Conservation (phyloP, 2,888 invertebrate genomes). For the Amphipyra berbera region DNA sequence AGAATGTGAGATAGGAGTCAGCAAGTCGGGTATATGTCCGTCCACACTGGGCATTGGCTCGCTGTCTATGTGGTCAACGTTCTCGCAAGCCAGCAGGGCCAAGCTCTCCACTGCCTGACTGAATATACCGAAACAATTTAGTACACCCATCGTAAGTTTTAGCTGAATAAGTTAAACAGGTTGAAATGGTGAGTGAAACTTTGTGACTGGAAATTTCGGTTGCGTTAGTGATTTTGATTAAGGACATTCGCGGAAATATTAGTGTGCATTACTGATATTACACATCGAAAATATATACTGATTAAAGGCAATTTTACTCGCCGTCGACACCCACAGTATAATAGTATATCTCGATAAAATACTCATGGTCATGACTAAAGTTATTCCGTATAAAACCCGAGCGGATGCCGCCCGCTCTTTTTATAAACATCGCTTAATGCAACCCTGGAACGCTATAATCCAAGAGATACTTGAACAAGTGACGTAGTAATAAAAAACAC, state of each 20-base stretch:
- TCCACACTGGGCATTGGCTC: slow-evolving; percentile 75
- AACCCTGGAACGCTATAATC: no score
- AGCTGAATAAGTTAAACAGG: neutral
- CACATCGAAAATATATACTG: neutral
- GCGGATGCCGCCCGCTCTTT: no score
- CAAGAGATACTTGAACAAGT: no score
- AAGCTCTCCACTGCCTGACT: slow-evolving; percentile 85
- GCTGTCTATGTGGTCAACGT: slow-evolving; percentile 79
- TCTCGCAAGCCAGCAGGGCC: slow-evolving; percentile 83
- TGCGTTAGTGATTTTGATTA: slow-evolving; percentile 14
- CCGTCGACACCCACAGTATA: no score
- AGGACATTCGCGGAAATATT: slow-evolving; percentile 12
- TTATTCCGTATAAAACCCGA: no score
- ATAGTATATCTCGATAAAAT: no score
- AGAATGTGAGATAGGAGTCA: slow-evolving; percentile 84
- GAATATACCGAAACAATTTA: slow-evolving; percentile 35
- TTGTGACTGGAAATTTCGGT: neutral
- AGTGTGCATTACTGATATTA: neutral
- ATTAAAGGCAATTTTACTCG: no score
- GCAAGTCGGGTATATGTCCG: slow-evolving; percentile 80
- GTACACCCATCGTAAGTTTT: slow-evolving; percentile 8
- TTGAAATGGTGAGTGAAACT: slow-evolving; percentile 3
- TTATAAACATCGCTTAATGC: no score
- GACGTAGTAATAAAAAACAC: no score
- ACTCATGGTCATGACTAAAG: no score